Conservation (phyloP, 2,797 vertebrate species). For the Phataginus tricuspis region DNA sequence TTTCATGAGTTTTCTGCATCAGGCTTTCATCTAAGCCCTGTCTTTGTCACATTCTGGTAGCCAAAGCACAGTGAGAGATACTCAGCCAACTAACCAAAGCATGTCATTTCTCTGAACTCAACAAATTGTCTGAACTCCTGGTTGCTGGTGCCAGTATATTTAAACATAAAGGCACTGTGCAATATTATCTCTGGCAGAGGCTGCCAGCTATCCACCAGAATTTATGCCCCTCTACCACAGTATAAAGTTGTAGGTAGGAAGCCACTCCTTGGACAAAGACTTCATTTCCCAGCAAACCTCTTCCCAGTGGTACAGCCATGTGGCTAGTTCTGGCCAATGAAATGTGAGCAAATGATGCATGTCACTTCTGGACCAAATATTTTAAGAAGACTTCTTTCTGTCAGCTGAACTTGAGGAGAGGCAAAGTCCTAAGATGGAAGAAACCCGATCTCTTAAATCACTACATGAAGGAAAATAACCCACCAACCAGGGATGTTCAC, state of each 20-base stretch:
- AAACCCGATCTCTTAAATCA: not conserved
- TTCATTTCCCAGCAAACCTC: not conserved
- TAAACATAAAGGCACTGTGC: not conserved
- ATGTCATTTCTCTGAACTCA: not conserved
- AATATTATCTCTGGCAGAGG: not conserved
- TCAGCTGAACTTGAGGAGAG: not conserved
- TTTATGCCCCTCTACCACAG: not conserved
- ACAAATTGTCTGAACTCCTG: not conserved
- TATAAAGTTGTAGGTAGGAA: not conserved
- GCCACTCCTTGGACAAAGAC: not conserved
- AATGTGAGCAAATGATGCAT: not conserved
- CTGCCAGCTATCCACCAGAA: not conserved
- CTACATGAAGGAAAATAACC: not conserved
- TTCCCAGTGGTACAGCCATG: not conserved
- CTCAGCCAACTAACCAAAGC: not conserved
- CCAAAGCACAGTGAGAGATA: not conserved
- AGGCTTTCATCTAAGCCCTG: not conserved
- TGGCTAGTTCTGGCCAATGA: not conserved
- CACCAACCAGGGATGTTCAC: not conserved
- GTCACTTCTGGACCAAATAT: not conserved
- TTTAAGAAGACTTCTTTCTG: not conserved
- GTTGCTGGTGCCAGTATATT: not conserved
- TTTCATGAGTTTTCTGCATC: not conserved
- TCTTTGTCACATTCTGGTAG: not conserved
- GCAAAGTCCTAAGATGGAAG: not conserved